These are phyloP conservation scores for Ips typographus DNA, from an alignment of 1,140 invertebrate species.

Conservation along the genomic window DNA sequence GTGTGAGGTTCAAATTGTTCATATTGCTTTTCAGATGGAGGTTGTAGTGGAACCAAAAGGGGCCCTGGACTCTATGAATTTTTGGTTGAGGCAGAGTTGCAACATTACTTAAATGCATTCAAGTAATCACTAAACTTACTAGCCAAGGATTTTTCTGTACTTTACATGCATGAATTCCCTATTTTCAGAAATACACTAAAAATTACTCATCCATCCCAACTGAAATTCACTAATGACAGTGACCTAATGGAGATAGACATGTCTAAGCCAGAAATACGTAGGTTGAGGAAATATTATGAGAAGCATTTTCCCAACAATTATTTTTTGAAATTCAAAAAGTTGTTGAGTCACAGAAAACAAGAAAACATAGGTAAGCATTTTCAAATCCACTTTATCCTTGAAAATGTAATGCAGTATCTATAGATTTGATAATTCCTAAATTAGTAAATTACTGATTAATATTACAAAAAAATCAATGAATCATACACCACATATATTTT, in stretches of 20 bases:
- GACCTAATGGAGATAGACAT: slow-evolving; percentile 91
- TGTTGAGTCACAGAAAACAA: slow-evolving; percentile 64
- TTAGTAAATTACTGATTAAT: no score
- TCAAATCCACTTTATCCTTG: background rate
- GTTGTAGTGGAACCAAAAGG: slow-evolving; percentile 40
- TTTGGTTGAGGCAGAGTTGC: slow-evolving; percentile 85
- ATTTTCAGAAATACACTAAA: slow-evolving; percentile 66
- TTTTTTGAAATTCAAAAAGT: slow-evolving; percentile 85
- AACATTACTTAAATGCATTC: slow-evolving; percentile 79
- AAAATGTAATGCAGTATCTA: slow-evolving; percentile 1
- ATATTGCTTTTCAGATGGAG: no score
- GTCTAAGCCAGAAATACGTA: slow-evolving; percentile 91
- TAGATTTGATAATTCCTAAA: no score
- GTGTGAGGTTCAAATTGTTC: no score
- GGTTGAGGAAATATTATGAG: slow-evolving; percentile 90
- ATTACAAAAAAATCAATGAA: no score
- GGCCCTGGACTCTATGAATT: slow-evolving; percentile 85
- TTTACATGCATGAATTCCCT: background rate
- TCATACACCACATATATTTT: no score
- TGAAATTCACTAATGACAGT: slow-evolving; percentile 95
- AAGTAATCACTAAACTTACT: slow-evolving; percentile 52
- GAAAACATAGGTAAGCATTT: slow-evolving; percentile 51
- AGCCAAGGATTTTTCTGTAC: background rate
- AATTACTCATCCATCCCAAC: slow-evolving; percentile 85
- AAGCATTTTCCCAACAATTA: slow-evolving; percentile 93